Percentiles rank a stretch among this genome's conserved stretches.
Evolutionary conservation across 2,888 invertebrate species (phyloP).

Genomic region (Baronia brevicornis): DNA sequence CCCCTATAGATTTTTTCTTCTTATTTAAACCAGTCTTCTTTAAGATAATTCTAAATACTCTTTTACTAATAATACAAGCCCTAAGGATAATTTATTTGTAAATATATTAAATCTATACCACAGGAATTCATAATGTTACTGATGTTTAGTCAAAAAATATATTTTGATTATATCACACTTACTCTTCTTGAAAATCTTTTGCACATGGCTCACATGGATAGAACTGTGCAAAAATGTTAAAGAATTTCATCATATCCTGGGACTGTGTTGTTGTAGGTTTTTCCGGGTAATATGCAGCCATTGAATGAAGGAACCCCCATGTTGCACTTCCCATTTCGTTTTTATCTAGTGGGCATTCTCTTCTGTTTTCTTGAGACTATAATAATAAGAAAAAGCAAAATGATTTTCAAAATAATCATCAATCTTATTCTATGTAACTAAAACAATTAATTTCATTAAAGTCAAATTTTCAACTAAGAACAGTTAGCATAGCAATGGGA

Average conservation of each 20-base stretch:
- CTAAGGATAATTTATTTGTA: too few relatives aligned
- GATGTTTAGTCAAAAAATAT: too few relatives aligned
- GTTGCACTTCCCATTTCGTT: slow-evolving; percentile 85
- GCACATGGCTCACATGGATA: slow-evolving; percentile 97
- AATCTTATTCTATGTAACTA: neutral
- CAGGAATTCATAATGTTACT: too few relatives aligned
- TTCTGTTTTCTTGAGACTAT: slow-evolving; percentile 30
- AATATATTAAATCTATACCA: too few relatives aligned
- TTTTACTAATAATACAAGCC: too few relatives aligned
- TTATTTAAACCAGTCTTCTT: too few relatives aligned
- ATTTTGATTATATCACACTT: too few relatives aligned
- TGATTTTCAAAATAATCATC: slow-evolving; percentile 14
- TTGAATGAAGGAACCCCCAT: slow-evolving; percentile 97
- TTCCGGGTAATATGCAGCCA: slow-evolving; percentile 95
- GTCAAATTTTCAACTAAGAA: too few relatives aligned
- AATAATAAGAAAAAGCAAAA: slow-evolving; percentile 17
- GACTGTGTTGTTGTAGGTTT: slow-evolving; percentile 83
- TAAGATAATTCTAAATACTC: too few relatives aligned
- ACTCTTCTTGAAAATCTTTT: slow-evolving; percentile 90
- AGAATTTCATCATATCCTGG: slow-evolving; percentile 86
- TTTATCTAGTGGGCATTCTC: slow-evolving; percentile 86
- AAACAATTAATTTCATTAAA: too few relatives aligned
- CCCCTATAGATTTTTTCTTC: too few relatives aligned
- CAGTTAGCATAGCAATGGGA: too few relatives aligned
- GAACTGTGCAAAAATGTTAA: slow-evolving; percentile 88